Conservation (phyloP, 2,113 vertebrate genomes). For the Dasyprocta punctata region DNA sequence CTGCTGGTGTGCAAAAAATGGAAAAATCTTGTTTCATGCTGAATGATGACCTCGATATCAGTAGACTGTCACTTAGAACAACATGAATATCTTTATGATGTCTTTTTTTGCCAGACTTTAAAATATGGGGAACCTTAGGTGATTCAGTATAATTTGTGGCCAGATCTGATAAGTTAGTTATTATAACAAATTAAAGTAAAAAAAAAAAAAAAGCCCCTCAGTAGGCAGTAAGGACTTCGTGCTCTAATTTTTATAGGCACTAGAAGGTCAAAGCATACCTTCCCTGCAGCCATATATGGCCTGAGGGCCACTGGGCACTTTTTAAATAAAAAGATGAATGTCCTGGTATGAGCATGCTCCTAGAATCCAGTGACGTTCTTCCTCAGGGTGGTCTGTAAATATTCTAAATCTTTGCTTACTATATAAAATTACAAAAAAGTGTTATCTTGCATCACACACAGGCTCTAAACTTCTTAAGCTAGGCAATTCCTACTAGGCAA, state of each 20-base stretch:
- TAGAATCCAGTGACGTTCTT: slow-evolving; percentile 80
- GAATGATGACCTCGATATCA: background rate
- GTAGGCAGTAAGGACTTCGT: slow-evolving; percentile 37
- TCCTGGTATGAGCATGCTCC: slow-evolving; percentile 82
- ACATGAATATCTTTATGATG: background rate
- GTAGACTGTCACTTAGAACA: background rate
- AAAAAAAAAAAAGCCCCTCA: slow-evolving; percentile 10
- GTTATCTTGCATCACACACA: slow-evolving; percentile 76
- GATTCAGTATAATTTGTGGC: background rate
- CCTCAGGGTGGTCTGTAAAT: slow-evolving; percentile 85
- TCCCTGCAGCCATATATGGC: slow-evolving; percentile 81
- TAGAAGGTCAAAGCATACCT: slow-evolving; percentile 81
- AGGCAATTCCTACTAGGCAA: slow-evolving; percentile 39
- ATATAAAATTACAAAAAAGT: slow-evolving; percentile 80
- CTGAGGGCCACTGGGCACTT: slow-evolving; percentile 73
- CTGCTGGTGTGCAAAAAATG: background rate
- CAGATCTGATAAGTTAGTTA: slow-evolving; percentile 54
- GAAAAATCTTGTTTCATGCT: background rate
- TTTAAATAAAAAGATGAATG: slow-evolving; percentile 80
- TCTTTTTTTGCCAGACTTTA: slow-evolving; percentile 25
- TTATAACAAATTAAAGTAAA: slow-evolving; percentile 60
- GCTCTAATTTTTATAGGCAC: slow-evolving; percentile 37
- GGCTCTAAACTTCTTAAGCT: slow-evolving; percentile 67
- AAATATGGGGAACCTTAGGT: background rate
- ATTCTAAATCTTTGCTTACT: slow-evolving; percentile 84